phyloP scores from a whole-genome alignment of 37 sponge, comb jelly and placozoan genomes.

The Dysidea cf. avara region DNA sequence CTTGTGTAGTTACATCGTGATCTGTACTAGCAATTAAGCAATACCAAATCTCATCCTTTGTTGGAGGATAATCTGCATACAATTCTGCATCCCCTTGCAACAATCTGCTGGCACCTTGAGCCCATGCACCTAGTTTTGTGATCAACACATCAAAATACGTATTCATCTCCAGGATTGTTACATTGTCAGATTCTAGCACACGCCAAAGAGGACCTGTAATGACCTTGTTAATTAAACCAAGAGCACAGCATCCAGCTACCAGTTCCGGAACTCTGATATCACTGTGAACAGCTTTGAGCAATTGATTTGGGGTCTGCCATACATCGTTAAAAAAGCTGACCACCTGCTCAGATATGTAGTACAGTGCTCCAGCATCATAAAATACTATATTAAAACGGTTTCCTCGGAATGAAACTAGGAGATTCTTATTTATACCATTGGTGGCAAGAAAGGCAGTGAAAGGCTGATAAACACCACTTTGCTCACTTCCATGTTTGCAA shows the following conservation, averaged over 20 bases:
- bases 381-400: slow-evolving; percentile 48
- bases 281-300: slow-evolving; percentile 21
- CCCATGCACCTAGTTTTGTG: slow-evolving; percentile 8
- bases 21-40: slow-evolving; percentile 7
- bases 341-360: slow-evolving; percentile 1
- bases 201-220: slow-evolving; percentile 49
- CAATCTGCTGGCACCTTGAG: slow-evolving; percentile 10
- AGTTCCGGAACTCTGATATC: slow-evolving; percentile 16
- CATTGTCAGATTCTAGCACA: slow-evolving; percentile 14
- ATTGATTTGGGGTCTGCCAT: slow-evolving; percentile 24
- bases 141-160: slow-evolving; percentile 4
- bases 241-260: slow-evolving; percentile 12
- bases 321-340: slow-evolving; percentile 16
- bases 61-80: slow-evolving; percentile 3
- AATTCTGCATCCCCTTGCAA: slow-evolving; percentile 20
- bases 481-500: slow-evolving; percentile 29
- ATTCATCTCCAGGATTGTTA: slow-evolving; percentile 37
- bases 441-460: slow-evolving; percentile 11
- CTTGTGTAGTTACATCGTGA: slow-evolving; percentile 6
- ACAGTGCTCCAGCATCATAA: slow-evolving; percentile 40
- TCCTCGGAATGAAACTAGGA: slow-evolving; percentile 24
- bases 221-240: slow-evolving; percentile 28
- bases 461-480: slow-evolving; percentile 31
- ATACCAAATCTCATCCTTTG: slow-evolving; percentile 7
- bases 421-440: slow-evolving; percentile 8